These are phyloP conservation scores for Limnephilus marmoratus DNA, from an alignment of 2,888 invertebrate species.

Conservation along the genomic window DNA sequence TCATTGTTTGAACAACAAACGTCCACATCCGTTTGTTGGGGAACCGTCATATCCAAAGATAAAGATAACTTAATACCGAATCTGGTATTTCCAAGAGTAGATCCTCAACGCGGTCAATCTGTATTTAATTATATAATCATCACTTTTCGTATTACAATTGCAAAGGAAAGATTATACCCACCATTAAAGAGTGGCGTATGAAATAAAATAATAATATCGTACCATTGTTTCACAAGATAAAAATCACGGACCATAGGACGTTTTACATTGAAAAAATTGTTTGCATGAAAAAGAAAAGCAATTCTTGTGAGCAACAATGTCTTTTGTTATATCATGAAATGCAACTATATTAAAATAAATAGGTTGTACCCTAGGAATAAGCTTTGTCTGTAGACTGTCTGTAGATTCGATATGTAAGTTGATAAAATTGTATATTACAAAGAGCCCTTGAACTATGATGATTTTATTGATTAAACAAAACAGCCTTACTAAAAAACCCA, in stretches of 20 bases:
- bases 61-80: slow-evolving; percentile 43
- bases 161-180: slow-evolving; percentile 10
- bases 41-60: slow-evolving; percentile 43
- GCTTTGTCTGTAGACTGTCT: neutral
- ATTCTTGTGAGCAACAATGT: neutral
- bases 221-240: slow-evolving; percentile 2
- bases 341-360: neutral
- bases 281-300: neutral
- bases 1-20: slow-evolving; percentile 36
- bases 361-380: neutral
- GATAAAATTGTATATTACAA: neutral
- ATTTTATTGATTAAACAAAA: neutral
- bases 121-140: slow-evolving; percentile 52
- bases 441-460: neutral
- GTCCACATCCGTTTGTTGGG: slow-evolving; percentile 28
- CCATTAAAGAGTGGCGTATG: neutral
- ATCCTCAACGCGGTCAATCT: slow-evolving; percentile 50
- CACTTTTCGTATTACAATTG: slow-evolving; percentile 39
- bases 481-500: too few species aligned
- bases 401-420: neutral
- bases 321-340: neutral
- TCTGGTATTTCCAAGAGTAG: slow-evolving; percentile 54
- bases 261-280: neutral
- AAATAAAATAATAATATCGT: neutral
- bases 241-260: neutral